Evolutionary conservation across 2,888 invertebrate genomes (phyloP), one percentile per base, ranked within the genome.

Genomic region (Sarcophaga rosellei): DNA sequence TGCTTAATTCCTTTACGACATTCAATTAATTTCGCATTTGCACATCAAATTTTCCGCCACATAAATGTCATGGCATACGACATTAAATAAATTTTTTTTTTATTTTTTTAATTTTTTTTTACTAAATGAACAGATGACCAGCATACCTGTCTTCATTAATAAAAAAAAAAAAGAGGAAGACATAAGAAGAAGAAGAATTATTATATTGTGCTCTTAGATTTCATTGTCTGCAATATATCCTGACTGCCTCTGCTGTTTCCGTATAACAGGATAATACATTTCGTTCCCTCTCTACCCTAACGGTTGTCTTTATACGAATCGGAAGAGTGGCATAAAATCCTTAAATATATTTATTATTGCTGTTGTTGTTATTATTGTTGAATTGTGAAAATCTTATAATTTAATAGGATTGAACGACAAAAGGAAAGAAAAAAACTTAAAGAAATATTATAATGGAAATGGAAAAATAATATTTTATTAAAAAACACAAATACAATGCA

Each of bases 391-490:
- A 65, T 65, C 35, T 44, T n/a, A 44, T 65, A 44, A 65, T 65
- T 65, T 44, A 35, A 65, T 44, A 17, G 17, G 35, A 12, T 17
- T 6, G 35, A 65, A 65, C 10, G 10, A 10, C 10, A 35, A 65
- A 17, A n/a, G 17, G 1, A 65, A 8, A 65, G 2, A 35, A 44
- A 65, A 17, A 44, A 65, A 44, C 17, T 17, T 17, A 53, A 17
- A 65, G n/a, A 44, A 65, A n/a, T 44, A 44, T 44, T 53, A n/a
- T 35, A 44, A 65, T 35, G n/a, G n/a, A 65, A 65, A 65, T 44
- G 15, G 25, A 25, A 8, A 65, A 65, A 25, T 17, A 17, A 53
- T 53, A 53, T 53, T 53, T 12, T 53, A 53, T 53, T 53, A 15
- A 53, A 65, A 35, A 35, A 65, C 0, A 5, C 23, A 63, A 10